Evolutionary conservation across 2,113 vertebrate species (phyloP).

Genomic region (Cyrtonyx montezumae): DNA sequence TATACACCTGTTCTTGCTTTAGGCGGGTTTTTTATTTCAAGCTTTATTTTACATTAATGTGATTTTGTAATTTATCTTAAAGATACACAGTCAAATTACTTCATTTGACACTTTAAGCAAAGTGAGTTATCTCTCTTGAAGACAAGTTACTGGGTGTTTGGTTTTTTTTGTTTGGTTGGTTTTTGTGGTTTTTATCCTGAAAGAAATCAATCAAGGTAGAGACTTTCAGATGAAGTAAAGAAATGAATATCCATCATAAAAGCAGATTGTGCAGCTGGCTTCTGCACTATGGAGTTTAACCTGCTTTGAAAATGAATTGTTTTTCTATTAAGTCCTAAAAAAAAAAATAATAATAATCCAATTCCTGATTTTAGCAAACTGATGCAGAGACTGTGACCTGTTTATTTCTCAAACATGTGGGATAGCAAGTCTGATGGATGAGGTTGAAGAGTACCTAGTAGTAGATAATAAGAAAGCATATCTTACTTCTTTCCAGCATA

Average conservation of each 20-base stretch:
- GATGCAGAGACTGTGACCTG: neutral
- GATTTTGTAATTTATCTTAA: neutral
- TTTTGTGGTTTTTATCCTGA: neutral
- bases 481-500: neutral
- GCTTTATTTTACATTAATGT: neutral
- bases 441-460: neutral
- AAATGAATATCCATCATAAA: neutral
- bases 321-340: neutral
- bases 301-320: neutral
- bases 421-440: neutral
- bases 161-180: too few relatives aligned
- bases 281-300: neutral
- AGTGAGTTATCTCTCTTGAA: neutral
- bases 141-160: neutral
- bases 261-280: neutral
- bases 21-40: neutral
- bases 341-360: neutral
- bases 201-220: neutral
- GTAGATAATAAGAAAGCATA: neutral
- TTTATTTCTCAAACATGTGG: neutral
- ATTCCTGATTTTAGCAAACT: neutral
- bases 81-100: neutral
- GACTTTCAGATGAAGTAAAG: neutral
- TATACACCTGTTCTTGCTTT: neutral
- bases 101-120: neutral